Conservation (phyloP, 2,797 vertebrate species). For the Oreonectes daqikongensis region DNA sequence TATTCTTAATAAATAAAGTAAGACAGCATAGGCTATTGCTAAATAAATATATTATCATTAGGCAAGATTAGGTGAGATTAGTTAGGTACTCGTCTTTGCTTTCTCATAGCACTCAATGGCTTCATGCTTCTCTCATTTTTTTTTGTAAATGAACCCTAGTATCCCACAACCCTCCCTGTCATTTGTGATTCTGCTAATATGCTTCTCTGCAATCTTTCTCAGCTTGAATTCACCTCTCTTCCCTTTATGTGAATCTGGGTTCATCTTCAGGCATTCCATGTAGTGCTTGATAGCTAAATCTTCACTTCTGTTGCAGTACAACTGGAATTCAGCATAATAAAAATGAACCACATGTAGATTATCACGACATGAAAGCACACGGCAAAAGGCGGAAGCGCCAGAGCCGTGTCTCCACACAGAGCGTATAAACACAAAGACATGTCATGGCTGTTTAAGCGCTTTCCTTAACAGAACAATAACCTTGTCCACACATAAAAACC, state of each 20-base stretch:
- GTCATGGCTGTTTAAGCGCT: constrained; percentile 63
- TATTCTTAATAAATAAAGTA: too few relatives aligned
- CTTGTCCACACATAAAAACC: constrained; percentile 59
- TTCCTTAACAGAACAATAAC: constrained; percentile 67
- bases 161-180: constrained; percentile 67
- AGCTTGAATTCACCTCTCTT: too few relatives aligned
- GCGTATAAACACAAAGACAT: constrained; percentile 69
- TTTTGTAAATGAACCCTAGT: constrained; percentile 68
- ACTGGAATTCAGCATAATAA: constrained; percentile 67
- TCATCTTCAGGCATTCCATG: too few relatives aligned
- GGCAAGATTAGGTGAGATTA: too few relatives aligned
- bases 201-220: constrained; percentile 58
- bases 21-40: too few relatives aligned
- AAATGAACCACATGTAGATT: constrained; percentile 61
- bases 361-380: too few relatives aligned
- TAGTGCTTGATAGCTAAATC: constrained; percentile 71
- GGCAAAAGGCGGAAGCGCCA: constrained; percentile 13
- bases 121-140: constrained; percentile 58
- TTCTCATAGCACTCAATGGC: constrained; percentile 72
- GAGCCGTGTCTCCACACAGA: constrained; percentile 79
- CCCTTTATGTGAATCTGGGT: too few relatives aligned
- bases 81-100: constrained; percentile 64
- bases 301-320: constrained; percentile 57
- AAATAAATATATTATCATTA: too few relatives aligned
- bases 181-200: constrained; percentile 41